phyloP scores from a whole-genome alignment of 2,888 invertebrate genomes.

The Brachypalpus laphriformis region DNA sequence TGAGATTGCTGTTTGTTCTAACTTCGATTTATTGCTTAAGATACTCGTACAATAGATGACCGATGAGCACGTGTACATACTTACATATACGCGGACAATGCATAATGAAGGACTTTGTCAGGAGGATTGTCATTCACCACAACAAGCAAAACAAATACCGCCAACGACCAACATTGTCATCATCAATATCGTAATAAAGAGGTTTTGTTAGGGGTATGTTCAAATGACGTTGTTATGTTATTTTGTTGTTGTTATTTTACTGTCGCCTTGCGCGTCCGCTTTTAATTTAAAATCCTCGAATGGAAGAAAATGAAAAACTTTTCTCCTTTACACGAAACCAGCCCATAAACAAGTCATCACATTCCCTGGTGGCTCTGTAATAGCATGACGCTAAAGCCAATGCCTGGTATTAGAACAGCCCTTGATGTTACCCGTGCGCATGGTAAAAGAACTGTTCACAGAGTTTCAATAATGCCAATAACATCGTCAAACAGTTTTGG shows the following conservation, averaged over 20 bases:
- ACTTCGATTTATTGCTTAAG: conserved; percentile 56
- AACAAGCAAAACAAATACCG: neutral
- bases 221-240: conserved; percentile 15
- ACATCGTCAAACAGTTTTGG: neutral
- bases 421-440: neutral
- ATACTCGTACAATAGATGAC: conserved; percentile 15
- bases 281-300: conserved; percentile 43
- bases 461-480: neutral
- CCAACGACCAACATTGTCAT: conserved; percentile 5
- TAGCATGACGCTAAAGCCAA: neutral
- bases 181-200: conserved; percentile 32
- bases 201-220: neutral
- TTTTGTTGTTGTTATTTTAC: conserved; percentile 23
- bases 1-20: conserved; percentile 52
- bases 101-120: neutral
- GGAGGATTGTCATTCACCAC: neutral
- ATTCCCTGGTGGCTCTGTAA: neutral
- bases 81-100: conserved; percentile 10
- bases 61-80: neutral
- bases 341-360: conserved; percentile 47
- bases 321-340: conserved; percentile 3
- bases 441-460: neutral
- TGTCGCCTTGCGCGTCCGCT: neutral
- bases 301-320: conserved; percentile 35
- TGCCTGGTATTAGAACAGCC: neutral